phyloP scores from a whole-genome alignment of 2,113 vertebrate species.

The Perca schrenkii region DNA sequence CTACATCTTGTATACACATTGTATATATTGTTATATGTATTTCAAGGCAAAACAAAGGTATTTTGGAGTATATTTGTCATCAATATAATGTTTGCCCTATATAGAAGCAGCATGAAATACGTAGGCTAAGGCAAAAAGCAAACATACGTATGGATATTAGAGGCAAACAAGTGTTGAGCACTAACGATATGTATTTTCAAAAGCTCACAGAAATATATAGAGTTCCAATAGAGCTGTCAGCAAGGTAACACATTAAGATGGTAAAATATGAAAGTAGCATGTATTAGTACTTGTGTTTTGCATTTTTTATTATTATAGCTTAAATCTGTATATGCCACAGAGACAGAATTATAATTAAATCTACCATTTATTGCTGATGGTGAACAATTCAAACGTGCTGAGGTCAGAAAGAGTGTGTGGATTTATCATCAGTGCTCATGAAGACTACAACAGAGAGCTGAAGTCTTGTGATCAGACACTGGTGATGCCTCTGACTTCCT shows the following conservation, averaged over 20 bases:
- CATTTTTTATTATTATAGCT: background rate
- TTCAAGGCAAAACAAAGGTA: background rate
- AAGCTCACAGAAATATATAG: background rate
- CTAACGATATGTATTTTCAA: background rate
- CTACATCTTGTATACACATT: background rate
- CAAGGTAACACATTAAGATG: background rate
- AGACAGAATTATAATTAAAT: conserved; percentile 13
- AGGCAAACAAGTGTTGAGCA: background rate
- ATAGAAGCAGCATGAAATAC: too few relatives aligned
- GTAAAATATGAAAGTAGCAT: background rate
- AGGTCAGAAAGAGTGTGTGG: background rate
- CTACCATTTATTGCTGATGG: background rate
- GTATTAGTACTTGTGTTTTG: background rate
- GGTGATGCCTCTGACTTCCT: conserved; percentile 33
- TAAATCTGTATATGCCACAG: background rate
- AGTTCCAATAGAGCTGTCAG: background rate
- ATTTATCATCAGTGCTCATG: conserved; percentile 5
- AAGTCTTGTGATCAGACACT: conserved; percentile 28
- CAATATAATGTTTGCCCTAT: background rate
- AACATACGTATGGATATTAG: background rate
- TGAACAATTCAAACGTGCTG: background rate
- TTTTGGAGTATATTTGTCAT: conserved; percentile 1
- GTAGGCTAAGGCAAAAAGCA: background rate
- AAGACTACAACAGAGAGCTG: background rate
- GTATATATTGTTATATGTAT: background rate